Percentiles rank a stretch among this genome's conserved stretches.
These are phyloP conservation scores for Acipenser oxyrinchus DNA, from an alignment of 2,797 vertebrate species.

Conservation along the genomic window DNA sequence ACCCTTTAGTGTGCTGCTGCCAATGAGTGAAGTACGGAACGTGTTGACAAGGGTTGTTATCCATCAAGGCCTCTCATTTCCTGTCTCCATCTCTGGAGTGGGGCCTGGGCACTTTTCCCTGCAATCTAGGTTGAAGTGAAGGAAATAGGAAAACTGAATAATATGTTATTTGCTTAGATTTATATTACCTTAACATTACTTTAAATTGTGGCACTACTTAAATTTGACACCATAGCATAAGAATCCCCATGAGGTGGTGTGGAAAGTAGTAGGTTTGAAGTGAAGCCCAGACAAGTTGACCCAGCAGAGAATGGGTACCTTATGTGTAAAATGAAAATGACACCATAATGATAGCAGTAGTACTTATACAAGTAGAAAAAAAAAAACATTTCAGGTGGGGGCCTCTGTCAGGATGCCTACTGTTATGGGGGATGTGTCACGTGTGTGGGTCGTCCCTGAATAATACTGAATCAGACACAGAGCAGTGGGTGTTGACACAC, in stretches of 20 bases:
- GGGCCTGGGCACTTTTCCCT: slow-evolving; percentile 7
- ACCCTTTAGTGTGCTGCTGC: too few relatives aligned
- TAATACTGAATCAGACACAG: too few relatives aligned
- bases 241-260: background rate
- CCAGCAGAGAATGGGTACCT: too few relatives aligned
- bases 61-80: background rate
- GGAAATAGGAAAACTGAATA: slow-evolving; percentile 6
- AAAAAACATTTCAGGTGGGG: too few relatives aligned
- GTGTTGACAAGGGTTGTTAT: background rate
- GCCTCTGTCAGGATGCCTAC: too few relatives aligned
- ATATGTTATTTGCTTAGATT: slow-evolving; percentile 12
- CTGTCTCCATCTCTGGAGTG: background rate
- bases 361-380: too few relatives aligned
- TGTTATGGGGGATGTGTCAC: too few relatives aligned
- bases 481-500: too few relatives aligned
- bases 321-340: too few relatives aligned
- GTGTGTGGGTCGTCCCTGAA: too few relatives aligned
- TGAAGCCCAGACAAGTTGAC: too few relatives aligned
- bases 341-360: too few relatives aligned
- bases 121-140: slow-evolving; percentile 6
- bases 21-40: background rate
- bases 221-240: slow-evolving; percentile 6
- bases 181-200: slow-evolving; percentile 11
- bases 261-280: background rate
- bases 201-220: slow-evolving; percentile 8